Base-by-base conservation (phyloP, 2,888 invertebrate species). In the Automeris io region DNA sequence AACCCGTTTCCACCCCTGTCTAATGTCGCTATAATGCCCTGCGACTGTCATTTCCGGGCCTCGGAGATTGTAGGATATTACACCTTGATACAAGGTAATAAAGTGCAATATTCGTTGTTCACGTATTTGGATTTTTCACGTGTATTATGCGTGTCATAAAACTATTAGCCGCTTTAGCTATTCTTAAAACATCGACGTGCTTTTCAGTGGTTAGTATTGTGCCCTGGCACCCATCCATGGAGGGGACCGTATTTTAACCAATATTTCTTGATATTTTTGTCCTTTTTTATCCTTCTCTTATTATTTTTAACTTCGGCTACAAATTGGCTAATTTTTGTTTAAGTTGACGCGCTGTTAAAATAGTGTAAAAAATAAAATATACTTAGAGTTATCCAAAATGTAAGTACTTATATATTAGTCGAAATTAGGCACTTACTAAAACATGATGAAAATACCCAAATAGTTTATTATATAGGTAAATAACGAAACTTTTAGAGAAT, bases 131-230 rank as follows among this genome's bases (percentile, higher is more conserved):
- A 47, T 52, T 49, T 65, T 70, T 68, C 64, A 60, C 53, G 57
- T 57, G 61, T 71, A 70, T 79, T 72, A 82, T 85, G 85, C 85
- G 85, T 86, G 85, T 80, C 81, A 83, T 81, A 82, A 81, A 85
- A 83, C 85, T 85, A 86, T 86, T 86, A 86, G 79, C 69, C 78
- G 79, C 74, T 78, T 85, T 81, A 79, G 81, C 75, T 83, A 73
- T 85, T 79, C 70, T 78, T 66, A 74, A 80, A 78, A 74, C 68
- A 79, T 67, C 70, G 74, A 76, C 63, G 65, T 69, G 60, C 54
- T 71, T 70, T 57, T 62, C 64, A 70, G 69, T 68, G 61, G 73
- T 73, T 70, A 66, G 64, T 62, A 64, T 54, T 65, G 50, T 54
- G 52, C 47, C 42, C 44, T 56, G 62, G 61, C 61, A 67, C 61